These are phyloP conservation scores for Drosophila recens DNA, from an alignment of 2,888 invertebrate species.

Conservation along the genomic window DNA sequence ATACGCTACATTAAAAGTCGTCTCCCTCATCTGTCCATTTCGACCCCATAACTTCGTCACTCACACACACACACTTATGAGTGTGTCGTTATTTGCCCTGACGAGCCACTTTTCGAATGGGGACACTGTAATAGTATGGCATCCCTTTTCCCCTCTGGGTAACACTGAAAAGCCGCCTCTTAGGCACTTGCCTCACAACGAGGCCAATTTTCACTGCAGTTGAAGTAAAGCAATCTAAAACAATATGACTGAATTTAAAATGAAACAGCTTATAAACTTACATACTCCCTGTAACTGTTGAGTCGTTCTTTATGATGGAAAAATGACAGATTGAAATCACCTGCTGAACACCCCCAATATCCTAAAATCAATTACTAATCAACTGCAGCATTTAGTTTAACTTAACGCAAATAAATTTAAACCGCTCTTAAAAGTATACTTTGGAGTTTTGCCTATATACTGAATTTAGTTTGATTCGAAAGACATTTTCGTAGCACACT, in stretches of 20 bases:
- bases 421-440: neutral
- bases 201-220: conserved; percentile 15
- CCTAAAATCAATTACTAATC: neutral
- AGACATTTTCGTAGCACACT: too few species aligned
- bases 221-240: neutral
- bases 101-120: conserved; percentile 24
- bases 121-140: neutral
- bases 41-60: neutral
- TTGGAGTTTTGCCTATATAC: neutral
- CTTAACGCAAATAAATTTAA: neutral
- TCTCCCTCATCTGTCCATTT: neutral
- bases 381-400: too few species aligned
- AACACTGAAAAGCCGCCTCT: neutral
- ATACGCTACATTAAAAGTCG: conserved; percentile 16
- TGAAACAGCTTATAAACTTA: too few species aligned
- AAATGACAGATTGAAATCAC: neutral
- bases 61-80: conserved; percentile 10
- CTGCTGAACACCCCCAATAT: neutral
- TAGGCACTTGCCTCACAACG: neutral
- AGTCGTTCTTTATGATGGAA: too few species aligned
- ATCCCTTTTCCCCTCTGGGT: neutral
- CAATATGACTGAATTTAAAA: too few species aligned
- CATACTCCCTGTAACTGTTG: too few species aligned
- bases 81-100: conserved; percentile 26
- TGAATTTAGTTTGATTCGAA: too few species aligned